phyloP scores from a whole-genome alignment of 2,888 invertebrate genomes.

The Cheilosia scutellata region DNA sequence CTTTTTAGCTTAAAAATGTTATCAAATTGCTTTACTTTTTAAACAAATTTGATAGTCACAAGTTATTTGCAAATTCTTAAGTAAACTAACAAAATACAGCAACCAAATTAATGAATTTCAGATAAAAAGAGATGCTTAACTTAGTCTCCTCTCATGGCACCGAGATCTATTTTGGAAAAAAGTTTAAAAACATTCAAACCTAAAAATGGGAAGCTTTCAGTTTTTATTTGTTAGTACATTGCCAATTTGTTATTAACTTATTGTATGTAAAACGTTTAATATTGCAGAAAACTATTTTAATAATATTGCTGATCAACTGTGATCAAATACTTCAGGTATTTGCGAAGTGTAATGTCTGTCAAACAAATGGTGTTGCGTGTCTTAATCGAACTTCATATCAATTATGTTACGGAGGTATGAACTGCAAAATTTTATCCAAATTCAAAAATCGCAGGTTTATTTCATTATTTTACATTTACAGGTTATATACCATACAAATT shows the following conservation, averaged over 20 bases:
- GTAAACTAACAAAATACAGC: constrained; percentile 1
- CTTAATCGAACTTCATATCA: constrained; percentile 80
- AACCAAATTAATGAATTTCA: neutral
- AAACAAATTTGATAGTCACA: constrained; percentile 16
- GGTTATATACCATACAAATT: constrained; percentile 70
- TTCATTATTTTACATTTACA: constrained; percentile 23
- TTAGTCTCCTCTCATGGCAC: neutral
- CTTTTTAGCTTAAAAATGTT: neutral
- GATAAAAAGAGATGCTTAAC: neutral
- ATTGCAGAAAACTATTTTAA: constrained; percentile 18
- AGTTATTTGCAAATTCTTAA: constrained; percentile 18
- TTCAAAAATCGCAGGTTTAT: neutral
- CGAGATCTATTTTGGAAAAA: neutral
- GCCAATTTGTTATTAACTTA: neutral
- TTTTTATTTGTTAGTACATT: constrained; percentile 4
- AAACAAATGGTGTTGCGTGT: constrained; percentile 80
- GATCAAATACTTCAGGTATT: neutral
- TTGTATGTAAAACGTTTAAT: neutral
- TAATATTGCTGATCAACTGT: neutral
- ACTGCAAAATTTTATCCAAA: neutral
- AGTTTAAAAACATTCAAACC: neutral
- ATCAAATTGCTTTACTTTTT: neutral
- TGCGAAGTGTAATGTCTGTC: constrained; percentile 79
- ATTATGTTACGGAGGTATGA: constrained; percentile 80
- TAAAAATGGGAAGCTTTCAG: constrained; percentile 1